These are phyloP conservation scores for Gobio gobio DNA, from an alignment of 2,113 vertebrate genomes.

Conservation along the genomic window DNA sequence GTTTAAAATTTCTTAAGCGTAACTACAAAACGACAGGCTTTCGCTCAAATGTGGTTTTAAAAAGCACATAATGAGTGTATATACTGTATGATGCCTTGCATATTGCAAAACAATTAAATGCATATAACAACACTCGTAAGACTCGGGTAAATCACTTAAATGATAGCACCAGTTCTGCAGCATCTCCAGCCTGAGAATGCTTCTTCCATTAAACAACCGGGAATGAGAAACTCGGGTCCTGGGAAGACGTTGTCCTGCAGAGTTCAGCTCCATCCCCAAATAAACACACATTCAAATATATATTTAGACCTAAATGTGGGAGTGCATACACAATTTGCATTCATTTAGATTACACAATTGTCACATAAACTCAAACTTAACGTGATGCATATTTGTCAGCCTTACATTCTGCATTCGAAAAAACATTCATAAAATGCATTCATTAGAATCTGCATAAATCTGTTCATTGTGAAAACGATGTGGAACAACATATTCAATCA, in stretches of 20 bases:
- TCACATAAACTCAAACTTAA: background rate
- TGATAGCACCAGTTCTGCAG: slow-evolving; percentile 79
- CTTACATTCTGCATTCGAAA: background rate
- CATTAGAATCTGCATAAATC: background rate
- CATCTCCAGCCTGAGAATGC: slow-evolving; percentile 82
- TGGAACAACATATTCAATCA: background rate
- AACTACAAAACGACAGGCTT: slow-evolving; percentile 60
- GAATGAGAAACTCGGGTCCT: background rate
- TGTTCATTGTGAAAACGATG: too few relatives aligned
- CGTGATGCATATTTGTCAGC: background rate
- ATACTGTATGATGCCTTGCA: slow-evolving; percentile 70
- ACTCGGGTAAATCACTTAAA: slow-evolving; percentile 47
- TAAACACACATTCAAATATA: background rate
- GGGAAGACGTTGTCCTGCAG: background rate
- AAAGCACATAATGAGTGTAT: slow-evolving; percentile 72
- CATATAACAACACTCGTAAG: slow-evolving; percentile 72
- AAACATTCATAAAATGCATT: background rate
- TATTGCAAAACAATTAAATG: slow-evolving; percentile 48
- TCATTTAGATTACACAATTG: background rate
- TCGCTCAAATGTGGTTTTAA: slow-evolving; percentile 68
- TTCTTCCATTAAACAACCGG: slow-evolving; percentile 45
- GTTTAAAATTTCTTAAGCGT: slow-evolving; percentile 66
- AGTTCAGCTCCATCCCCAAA: background rate
- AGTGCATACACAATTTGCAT: background rate
- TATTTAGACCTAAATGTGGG: background rate